These are phyloP conservation scores for Chionoecetes opilio DNA, from an alignment of 1,140 invertebrate species.

Conservation along the genomic window DNA sequence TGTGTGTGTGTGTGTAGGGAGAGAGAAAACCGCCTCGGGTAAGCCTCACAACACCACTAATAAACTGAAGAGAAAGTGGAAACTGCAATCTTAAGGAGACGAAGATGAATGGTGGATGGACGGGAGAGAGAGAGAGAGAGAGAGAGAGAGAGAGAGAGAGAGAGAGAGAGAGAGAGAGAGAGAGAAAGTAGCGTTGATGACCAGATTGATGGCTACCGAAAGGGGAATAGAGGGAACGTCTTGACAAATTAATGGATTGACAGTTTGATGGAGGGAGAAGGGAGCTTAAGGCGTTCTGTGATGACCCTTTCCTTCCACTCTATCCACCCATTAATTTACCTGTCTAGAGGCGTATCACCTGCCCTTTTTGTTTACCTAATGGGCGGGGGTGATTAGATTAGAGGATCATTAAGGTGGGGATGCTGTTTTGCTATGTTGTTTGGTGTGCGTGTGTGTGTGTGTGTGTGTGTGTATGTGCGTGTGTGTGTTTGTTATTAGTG, in stretches of 20 bases:
- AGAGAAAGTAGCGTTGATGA: background rate
- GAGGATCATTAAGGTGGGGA: too few species aligned
- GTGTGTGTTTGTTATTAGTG: background rate
- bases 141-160: constrained; percentile 18
- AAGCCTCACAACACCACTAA: background rate
- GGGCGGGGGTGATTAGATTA: background rate
- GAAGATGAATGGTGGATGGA: background rate
- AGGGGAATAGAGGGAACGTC: background rate
- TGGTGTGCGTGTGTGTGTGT: background rate
- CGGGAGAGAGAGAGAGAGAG: background rate
- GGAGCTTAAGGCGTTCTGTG: background rate
- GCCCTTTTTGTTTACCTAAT: background rate
- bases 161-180: constrained; percentile 5
- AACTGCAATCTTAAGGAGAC: constrained; percentile 1
- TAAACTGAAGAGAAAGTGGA: background rate
- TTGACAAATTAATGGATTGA: background rate
- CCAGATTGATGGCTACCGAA: background rate
- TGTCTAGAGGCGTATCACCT: background rate
- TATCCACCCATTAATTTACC: background rate
- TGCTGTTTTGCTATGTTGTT: background rate
- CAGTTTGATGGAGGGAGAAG: background rate
- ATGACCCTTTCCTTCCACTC: background rate
- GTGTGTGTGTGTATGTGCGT: background rate
- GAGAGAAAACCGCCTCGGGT: background rate
- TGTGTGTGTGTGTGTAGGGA: background rate